phyloP scores from a whole-genome alignment of 2,888 invertebrate genomes.

The Phalera bucephala region DNA sequence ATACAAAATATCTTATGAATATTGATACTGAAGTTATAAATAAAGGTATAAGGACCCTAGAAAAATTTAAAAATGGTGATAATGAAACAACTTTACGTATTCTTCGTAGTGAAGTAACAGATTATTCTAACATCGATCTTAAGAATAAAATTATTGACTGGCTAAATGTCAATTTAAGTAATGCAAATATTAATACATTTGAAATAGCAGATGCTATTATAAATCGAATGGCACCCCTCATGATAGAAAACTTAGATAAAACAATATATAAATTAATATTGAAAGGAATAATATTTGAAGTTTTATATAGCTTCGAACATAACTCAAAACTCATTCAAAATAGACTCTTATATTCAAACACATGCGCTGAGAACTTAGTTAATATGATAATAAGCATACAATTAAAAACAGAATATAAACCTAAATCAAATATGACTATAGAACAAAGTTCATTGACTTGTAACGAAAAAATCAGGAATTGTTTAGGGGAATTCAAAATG shows the following conservation, averaged over 20 bases:
- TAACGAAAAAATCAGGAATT: slow-evolving; percentile 13
- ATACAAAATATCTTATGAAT: slow-evolving; percentile 18
- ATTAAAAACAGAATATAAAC: slow-evolving; percentile 12
- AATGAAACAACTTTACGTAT: slow-evolving; percentile 4
- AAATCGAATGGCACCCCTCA: slow-evolving; percentile 10
- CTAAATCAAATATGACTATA: neutral
- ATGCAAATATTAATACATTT: slow-evolving; percentile 1
- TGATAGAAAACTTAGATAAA: slow-evolving; percentile 15
- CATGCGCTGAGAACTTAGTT: slow-evolving; percentile 34
- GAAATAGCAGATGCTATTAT: slow-evolving; percentile 11
- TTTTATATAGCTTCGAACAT: slow-evolving; percentile 30
- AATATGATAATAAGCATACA: slow-evolving; percentile 26
- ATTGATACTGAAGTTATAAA: neutral
- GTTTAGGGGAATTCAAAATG: slow-evolving; percentile 12
- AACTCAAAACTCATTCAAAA: slow-evolving; percentile 4
- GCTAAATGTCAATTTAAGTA: slow-evolving; percentile 12
- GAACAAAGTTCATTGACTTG: slow-evolving; percentile 5
- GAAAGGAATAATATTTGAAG: slow-evolving; percentile 37
- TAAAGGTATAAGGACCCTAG: neutral
- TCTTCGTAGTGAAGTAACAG: too few species aligned
- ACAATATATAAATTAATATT: slow-evolving; percentile 31
- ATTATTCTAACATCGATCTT: too few species aligned
- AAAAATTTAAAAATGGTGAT: neutral
- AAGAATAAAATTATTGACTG: slow-evolving; percentile 18
- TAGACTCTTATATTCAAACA: slow-evolving; percentile 22